Base-by-base conservation (phyloP, 2,113 vertebrate species). In the Alethe diademata region DNA sequence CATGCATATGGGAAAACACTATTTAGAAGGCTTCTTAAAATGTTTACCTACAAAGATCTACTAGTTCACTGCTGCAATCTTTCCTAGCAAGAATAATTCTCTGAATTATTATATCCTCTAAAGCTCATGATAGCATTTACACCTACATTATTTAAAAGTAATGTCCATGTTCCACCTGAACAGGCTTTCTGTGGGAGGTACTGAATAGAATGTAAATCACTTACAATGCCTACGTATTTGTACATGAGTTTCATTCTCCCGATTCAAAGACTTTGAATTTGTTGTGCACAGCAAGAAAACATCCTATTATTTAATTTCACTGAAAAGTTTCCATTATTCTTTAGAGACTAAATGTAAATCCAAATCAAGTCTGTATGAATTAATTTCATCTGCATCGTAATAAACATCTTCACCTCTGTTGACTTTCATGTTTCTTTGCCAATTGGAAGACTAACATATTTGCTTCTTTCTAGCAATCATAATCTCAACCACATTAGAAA, bases 31-130 rank as follows among this genome's bases (percentile, higher is more conserved):
- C n/a, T 83, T 80, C 72, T 81, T 84, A 78, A 85, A 88, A 78
- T 75, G 19, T 91, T 97, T 95, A 72, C 48, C 73, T 84, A 67
- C 24, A 90, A 75, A 78, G 73, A 45, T 23, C n/a, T 89, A 57
- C 19, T 62, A 60, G 76, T 45, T 60, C 36, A 70, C 35, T 36
- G 12, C 15, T 81, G 36, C 28, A 81, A 50, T 54, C n/a, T 75
- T 93, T 75, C 45, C 73, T 65, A 75, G 66, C 31, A 84, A 60
- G 53, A 78, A 47, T 64, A 87, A 48, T 69, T 86, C 50, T 78
- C 89, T 82, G 45, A 92, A 84, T 58, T 1, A 57, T 69, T 84
- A n/a, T 74, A 69, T 50, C 23, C 20, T 86, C 67, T 70, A 74
- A 72, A 91, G 56, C 14, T 89, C 19, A 6, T n/a, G 8, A 36